Evolutionary conservation across 2,888 invertebrate species (phyloP).

Genomic region (Leptopterna dolabrata): DNA sequence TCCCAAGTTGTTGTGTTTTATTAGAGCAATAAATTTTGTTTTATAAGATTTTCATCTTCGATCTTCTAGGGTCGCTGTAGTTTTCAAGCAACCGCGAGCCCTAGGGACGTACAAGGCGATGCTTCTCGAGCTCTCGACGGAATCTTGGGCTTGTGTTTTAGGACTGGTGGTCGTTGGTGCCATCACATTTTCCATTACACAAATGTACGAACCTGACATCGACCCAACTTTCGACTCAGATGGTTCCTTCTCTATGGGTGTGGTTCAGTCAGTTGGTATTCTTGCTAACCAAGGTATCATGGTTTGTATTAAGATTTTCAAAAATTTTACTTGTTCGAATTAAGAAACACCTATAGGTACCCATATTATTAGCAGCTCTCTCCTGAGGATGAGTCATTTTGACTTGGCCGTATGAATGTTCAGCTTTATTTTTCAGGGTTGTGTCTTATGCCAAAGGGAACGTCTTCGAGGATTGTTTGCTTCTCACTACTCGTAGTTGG

Average conservation of each 20-base stretch:
- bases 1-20: no score
- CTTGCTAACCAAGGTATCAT: constrained; percentile 27
- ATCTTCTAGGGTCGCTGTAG: constrained; percentile 66
- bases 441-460: not conserved
- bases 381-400: no score
- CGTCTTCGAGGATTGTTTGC: constrained; percentile 25
- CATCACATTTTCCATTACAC: constrained; percentile 47
- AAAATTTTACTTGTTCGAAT: no score
- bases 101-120: constrained; percentile 59
- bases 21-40: no score
- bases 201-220: not conserved
- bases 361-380: no score
- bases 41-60: no score
- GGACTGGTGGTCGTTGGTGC: not conserved
- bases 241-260: not conserved
- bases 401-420: no score
- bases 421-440: not conserved
- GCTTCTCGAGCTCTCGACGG: constrained; percentile 49
- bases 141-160: constrained; percentile 49
- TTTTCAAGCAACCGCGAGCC: constrained; percentile 74
- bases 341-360: no score
- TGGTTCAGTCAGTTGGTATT: constrained; percentile 12
- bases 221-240: not conserved
- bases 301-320: no score
- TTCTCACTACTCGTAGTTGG: constrained; percentile 8